phyloP scores from a whole-genome alignment of 2,888 invertebrate genomes.

The Nasonovia ribisnigri region DNA sequence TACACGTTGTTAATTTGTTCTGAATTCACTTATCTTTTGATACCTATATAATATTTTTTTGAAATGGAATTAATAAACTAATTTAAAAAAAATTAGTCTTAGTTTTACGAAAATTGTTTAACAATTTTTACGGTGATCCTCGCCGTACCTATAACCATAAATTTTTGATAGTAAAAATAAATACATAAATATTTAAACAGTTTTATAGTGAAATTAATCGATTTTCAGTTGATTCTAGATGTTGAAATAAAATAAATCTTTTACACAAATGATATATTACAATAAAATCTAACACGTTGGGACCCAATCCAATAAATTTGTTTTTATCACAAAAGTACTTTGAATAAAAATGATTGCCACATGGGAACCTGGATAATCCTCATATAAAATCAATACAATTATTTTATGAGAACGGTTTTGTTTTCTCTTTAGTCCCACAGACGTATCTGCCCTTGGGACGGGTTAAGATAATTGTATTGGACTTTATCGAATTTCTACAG shows the following conservation, averaged over 20 bases:
- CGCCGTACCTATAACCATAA: not conserved
- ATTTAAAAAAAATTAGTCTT: not conserved
- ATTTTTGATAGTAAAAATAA: not conserved
- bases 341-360: slow-evolving; percentile 18
- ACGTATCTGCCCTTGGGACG: not conserved
- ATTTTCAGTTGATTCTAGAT: not conserved
- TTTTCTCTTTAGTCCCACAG: not conserved
- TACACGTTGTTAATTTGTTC: not conserved
- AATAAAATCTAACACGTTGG: not conserved
- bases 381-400: not conserved
- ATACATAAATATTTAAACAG: not conserved
- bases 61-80: not conserved
- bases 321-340: not conserved
- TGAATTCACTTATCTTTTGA: not conserved
- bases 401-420: not conserved
- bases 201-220: not conserved
- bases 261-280: not conserved
- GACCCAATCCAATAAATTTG: not conserved
- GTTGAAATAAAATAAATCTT: not conserved
- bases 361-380: slow-evolving; percentile 1
- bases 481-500: not conserved
- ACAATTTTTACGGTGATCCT: not conserved
- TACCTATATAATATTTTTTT: not conserved
- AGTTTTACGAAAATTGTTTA: not conserved
- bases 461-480: slow-evolving; percentile 39